phyloP scores from a whole-genome alignment of 2,113 vertebrate genomes.

The Toxostoma redivivum region DNA sequence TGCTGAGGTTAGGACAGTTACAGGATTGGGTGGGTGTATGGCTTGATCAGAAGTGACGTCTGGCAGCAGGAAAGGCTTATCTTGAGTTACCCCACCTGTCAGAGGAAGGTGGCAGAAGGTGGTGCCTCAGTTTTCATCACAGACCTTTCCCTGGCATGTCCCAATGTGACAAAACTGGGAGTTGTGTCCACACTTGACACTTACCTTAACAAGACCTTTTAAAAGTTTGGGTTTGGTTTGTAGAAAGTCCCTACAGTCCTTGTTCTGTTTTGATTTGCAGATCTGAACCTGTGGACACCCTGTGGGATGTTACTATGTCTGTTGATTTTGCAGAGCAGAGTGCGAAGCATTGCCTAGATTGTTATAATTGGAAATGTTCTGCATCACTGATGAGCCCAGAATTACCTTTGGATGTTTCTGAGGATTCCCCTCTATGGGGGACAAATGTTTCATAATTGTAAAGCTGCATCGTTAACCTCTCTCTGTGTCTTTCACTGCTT shows the following conservation, averaged over 20 bases:
- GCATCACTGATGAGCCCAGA: not conserved
- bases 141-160: not conserved
- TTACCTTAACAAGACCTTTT: accelerated
- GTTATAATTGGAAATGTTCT: not conserved
- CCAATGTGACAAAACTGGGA: not conserved
- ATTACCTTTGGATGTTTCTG: not conserved
- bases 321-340: not conserved
- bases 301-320: not conserved
- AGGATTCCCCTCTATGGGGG: not conserved
- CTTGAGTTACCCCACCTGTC: not conserved
- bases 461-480: not conserved
- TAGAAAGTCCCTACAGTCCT: not conserved
- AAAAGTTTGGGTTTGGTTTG: not conserved
- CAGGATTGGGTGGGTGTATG: not conserved
- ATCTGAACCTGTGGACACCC: not conserved
- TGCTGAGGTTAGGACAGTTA: not conserved
- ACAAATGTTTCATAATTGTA: not conserved
- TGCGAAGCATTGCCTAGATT: not conserved
- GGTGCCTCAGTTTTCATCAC: not conserved
- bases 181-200: not conserved
- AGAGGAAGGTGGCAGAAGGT: not conserved
- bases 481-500: not conserved
- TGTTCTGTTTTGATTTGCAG: not conserved
- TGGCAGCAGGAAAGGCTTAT: not conserved
- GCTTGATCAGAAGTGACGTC: not conserved